Evolutionary conservation across 2,797 vertebrate species (phyloP).

Genomic region (Malacoctenus gilli): DNA sequence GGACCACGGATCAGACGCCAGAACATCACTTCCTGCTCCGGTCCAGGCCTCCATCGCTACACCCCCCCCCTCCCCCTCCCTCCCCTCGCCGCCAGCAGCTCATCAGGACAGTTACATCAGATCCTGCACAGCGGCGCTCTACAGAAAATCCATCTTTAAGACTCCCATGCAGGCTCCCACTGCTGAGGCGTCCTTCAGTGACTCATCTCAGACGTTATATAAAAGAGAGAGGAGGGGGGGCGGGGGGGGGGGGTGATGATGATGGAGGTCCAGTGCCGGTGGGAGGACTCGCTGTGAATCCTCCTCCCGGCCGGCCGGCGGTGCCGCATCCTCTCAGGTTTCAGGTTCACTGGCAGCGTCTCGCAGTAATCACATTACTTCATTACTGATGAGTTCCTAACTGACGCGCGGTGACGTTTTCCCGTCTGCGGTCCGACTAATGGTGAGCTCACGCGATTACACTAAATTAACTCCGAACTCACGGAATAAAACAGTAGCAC

Average conservation of each 20-base stretch:
- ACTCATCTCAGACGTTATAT: constrained; percentile 73
- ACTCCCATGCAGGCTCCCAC: constrained; percentile 67
- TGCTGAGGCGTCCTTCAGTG: constrained; percentile 54
- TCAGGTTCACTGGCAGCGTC: too few species aligned
- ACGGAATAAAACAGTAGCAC: too few species aligned
- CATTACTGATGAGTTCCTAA: too few species aligned
- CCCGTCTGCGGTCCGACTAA: too few species aligned
- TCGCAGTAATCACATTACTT: too few species aligned
- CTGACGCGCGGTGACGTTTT: too few species aligned
- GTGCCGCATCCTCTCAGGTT: too few species aligned
- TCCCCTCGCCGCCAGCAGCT: constrained; percentile 43
- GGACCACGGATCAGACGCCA: too few species aligned
- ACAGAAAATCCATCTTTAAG: constrained; percentile 56
- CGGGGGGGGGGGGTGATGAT: constrained; percentile 44
- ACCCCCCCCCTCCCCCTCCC: constrained; percentile 18
- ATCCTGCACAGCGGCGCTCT: constrained; percentile 43
- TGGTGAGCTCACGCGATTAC: too few species aligned
- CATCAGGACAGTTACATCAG: constrained; percentile 53
- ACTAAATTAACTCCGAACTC: too few species aligned
- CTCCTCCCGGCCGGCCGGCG: constrained; percentile 21
- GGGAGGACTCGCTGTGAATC: constrained; percentile 59
- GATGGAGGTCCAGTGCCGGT: constrained; percentile 55
- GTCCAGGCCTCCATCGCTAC: too few species aligned
- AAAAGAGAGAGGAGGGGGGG: constrained; percentile 49
- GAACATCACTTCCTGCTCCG: too few species aligned